phyloP scores from a whole-genome alignment of 2,888 invertebrate genomes.

The Darwinula stevensoni region DNA sequence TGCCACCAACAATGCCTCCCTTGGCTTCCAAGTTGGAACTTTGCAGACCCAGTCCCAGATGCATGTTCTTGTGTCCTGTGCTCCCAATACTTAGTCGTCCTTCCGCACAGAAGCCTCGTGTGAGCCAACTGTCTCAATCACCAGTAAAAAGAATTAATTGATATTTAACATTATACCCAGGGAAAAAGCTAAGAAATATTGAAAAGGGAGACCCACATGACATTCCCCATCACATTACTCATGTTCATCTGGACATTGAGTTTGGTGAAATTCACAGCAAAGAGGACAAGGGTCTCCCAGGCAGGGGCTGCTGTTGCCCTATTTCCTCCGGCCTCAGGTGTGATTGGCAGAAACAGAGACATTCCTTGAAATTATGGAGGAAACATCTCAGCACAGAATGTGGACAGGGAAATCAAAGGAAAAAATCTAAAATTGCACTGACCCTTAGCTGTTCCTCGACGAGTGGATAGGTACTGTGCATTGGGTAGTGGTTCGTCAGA shows the following conservation, averaged over 20 bases:
- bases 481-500: too few relatives aligned
- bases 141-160: constrained; percentile 4
- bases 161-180: not conserved
- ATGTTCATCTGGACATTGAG: constrained; percentile 96
- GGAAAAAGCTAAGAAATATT: too few relatives aligned
- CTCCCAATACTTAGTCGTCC: constrained; percentile 78
- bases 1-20: constrained; percentile 90
- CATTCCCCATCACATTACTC: constrained; percentile 98
- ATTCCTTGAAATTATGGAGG: too few relatives aligned
- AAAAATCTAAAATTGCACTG: too few relatives aligned
- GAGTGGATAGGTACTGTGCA: too few relatives aligned
- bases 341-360: not conserved
- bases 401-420: too few relatives aligned
- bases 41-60: constrained; percentile 55
- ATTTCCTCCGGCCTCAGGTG: not conserved
- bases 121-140: constrained; percentile 46
- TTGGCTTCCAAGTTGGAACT: constrained; percentile 79
- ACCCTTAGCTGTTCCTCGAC: constrained; percentile 1
- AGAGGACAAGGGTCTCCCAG: constrained; percentile 86
- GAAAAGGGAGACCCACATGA: constrained; percentile 38
- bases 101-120: constrained; percentile 66
- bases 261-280: constrained; percentile 81
- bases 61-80: constrained; percentile 73
- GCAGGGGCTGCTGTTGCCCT: constrained; percentile 20
- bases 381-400: too few relatives aligned